Evolutionary conservation across 2,797 vertebrate genomes (phyloP).

Genomic region (Notolepis coatsorum): DNA sequence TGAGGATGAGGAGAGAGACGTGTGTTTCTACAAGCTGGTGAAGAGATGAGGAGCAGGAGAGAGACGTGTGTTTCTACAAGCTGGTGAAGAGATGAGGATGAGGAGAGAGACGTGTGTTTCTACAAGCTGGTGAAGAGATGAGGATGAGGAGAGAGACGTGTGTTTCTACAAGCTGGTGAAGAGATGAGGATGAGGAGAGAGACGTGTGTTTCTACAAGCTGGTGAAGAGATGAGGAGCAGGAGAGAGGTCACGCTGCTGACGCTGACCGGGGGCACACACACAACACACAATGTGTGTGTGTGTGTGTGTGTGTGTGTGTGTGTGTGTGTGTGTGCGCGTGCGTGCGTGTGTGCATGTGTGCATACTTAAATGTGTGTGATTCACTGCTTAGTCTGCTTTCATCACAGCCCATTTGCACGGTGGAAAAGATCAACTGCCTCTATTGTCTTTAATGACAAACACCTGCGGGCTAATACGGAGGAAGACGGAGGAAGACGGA

Average conservation of each 20-base stretch:
- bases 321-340: conserved; percentile 16
- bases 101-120: too few species aligned
- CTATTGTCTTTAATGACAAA: conserved; percentile 69
- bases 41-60: too few species aligned
- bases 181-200: neutral
- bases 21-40: too few species aligned
- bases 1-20: too few species aligned
- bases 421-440: conserved; percentile 59
- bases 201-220: neutral
- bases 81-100: too few species aligned
- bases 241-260: conserved; percentile 53
- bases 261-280: conserved; percentile 32
- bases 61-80: too few species aligned
- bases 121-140: too few species aligned
- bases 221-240: conserved; percentile 32
- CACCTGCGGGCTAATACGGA: conserved; percentile 68
- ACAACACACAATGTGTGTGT: conserved; percentile 1
- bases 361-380: conserved; percentile 16
- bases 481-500: conserved; percentile 25
- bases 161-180: neutral
- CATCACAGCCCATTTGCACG: conserved; percentile 65
- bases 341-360: neutral
- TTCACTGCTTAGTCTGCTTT: conserved; percentile 59
- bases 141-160: too few species aligned
- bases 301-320: conserved; percentile 3